phyloP scores from a whole-genome alignment of 1,140 invertebrate genomes.

The Venustaconcha ellipsiformis region DNA sequence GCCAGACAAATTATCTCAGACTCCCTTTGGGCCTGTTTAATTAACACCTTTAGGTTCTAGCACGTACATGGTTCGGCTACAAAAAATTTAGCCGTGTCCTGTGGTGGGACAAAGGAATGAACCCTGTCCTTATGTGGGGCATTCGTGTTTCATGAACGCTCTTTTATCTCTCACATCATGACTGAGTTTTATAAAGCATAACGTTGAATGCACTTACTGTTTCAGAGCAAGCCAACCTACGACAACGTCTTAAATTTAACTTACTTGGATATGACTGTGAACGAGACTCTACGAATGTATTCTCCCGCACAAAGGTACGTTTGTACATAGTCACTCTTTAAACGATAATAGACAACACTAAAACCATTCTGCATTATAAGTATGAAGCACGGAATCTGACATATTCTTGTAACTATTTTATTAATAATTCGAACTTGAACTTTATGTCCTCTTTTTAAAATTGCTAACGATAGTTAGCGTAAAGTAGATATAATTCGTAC shows the following conservation, averaged over 20 bases:
- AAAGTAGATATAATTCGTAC: no score
- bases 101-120: no score
- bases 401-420: no score
- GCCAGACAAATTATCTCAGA: background rate
- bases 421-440: no score
- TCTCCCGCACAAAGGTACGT: slow-evolving; percentile 18
- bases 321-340: no score
- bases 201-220: background rate
- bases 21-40: background rate
- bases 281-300: slow-evolving; percentile 32
- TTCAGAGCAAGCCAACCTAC: slow-evolving; percentile 24
- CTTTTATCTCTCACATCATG: background rate
- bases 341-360: no score
- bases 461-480: no score
- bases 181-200: background rate
- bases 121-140: no score
- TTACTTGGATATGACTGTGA: slow-evolving; percentile 16
- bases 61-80: background rate
- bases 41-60: background rate
- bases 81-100: background rate
- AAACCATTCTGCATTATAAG: no score
- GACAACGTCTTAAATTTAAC: slow-evolving; percentile 23
- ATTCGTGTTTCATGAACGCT: no score
- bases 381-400: no score
- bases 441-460: no score